These are phyloP conservation scores for Celastrina argiolus DNA, from an alignment of 2,888 invertebrate genomes.

Conservation along the genomic window DNA sequence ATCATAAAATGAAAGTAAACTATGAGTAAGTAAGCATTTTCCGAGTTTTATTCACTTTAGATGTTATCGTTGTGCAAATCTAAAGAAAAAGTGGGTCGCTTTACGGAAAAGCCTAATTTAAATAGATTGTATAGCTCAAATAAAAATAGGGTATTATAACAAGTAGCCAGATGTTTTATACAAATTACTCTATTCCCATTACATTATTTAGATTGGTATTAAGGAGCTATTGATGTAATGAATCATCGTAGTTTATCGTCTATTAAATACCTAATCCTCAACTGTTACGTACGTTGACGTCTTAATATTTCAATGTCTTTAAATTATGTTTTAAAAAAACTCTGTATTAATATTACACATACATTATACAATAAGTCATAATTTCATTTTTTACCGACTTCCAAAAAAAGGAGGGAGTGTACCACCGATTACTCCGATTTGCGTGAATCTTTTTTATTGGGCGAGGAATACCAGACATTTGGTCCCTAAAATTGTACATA, in stretches of 20 bases:
- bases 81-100: conserved; percentile 54
- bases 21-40: conserved; percentile 56
- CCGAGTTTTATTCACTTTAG: conserved; percentile 59
- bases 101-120: conserved; percentile 39
- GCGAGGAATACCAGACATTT: too few species aligned
- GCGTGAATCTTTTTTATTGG: too few species aligned
- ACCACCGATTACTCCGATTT: too few species aligned
- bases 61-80: conserved; percentile 65
- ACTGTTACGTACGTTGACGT: background rate
- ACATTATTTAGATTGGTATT: background rate
- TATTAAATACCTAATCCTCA: background rate
- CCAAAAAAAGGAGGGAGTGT: too few species aligned
- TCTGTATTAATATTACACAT: too few species aligned
- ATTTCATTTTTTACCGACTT: too few species aligned
- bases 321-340: too few species aligned
- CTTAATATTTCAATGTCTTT: too few species aligned
- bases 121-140: conserved; percentile 38
- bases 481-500: too few species aligned
- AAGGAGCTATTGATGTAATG: background rate
- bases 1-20: too few species aligned
- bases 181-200: conserved; percentile 24
- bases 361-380: too few species aligned
- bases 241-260: conserved; percentile 3
- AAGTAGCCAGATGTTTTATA: conserved; percentile 22
- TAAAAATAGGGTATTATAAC: conserved; percentile 37